Evolutionary conservation across 1,140 invertebrate genomes (phyloP).

Genomic region (Hestina assimilis): DNA sequence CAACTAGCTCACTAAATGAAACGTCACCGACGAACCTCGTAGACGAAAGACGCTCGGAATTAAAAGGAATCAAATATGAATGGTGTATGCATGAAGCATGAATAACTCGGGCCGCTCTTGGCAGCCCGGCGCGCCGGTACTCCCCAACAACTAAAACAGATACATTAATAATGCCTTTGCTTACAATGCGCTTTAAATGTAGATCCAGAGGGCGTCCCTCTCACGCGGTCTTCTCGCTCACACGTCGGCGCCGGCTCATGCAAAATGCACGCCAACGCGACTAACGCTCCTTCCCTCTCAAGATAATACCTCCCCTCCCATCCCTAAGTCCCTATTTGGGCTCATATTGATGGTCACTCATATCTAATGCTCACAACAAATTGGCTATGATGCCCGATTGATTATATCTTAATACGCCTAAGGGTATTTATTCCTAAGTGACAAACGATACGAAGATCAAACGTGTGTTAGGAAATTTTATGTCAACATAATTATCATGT

Average conservation of each 20-base stretch:
- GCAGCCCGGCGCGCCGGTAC: slow-evolving; percentile 58
- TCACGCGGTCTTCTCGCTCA: slow-evolving; percentile 42
- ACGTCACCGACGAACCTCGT: slow-evolving; percentile 47
- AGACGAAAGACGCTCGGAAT: slow-evolving; percentile 70
- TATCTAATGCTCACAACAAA: slow-evolving; percentile 21
- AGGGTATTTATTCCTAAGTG: background rate
- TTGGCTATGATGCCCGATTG: slow-evolving; percentile 23
- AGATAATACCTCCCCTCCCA: slow-evolving; percentile 56
- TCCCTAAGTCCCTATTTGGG: slow-evolving; percentile 32
- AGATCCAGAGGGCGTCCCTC: slow-evolving; percentile 58
- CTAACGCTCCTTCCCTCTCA: slow-evolving; percentile 60
- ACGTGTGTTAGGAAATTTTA: too few relatives aligned
- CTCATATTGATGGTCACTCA: slow-evolving; percentile 39
- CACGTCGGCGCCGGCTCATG: slow-evolving; percentile 60
- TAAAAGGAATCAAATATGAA: slow-evolving; percentile 78
- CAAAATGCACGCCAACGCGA: slow-evolving; percentile 67
- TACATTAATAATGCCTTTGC: slow-evolving; percentile 77
- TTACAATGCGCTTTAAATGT: slow-evolving; percentile 78
- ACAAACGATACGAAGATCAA: too few relatives aligned
- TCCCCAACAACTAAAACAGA: slow-evolving; percentile 73
- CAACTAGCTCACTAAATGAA: slow-evolving; percentile 41
- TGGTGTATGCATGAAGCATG: slow-evolving; percentile 71
- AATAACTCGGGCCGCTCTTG: slow-evolving; percentile 58
- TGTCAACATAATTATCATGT: too few relatives aligned
- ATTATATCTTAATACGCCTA: background rate